Percentiles rank a stretch among this genome's conserved stretches.
Conservation (phyloP, 2,888 invertebrate species). For the Lepidochitona cinerea region DNA sequence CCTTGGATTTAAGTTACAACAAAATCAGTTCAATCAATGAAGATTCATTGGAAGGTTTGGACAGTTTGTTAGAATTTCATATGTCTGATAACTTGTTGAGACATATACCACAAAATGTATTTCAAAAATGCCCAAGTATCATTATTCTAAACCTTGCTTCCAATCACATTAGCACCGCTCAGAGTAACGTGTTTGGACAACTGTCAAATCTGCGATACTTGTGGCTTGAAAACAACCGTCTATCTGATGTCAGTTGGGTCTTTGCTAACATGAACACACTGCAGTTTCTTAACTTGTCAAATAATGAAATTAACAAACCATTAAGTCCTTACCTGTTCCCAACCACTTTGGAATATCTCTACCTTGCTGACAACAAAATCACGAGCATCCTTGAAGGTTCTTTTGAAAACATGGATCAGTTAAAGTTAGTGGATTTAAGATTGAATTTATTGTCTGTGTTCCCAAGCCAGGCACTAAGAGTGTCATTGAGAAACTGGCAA, state of each 20-base stretch:
- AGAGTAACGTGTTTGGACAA: background rate
- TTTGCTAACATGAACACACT: background rate
- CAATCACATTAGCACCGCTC: background rate
- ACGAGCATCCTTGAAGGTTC: background rate
- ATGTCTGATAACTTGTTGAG: background rate
- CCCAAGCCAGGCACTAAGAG: background rate
- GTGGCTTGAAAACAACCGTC: background rate
- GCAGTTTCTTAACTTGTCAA: background rate
- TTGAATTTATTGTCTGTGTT: background rate
- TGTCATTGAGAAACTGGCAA: background rate
- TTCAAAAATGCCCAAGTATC: slow-evolving; percentile 1
- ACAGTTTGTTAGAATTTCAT: background rate
- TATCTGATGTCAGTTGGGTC: background rate
- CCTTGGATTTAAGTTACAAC: slow-evolving; percentile 3
- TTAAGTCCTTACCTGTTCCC: background rate
- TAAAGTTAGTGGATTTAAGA: background rate
- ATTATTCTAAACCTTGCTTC: background rate
- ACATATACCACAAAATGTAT: background rate
- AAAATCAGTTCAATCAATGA: background rate
- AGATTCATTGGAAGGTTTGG: background rate
- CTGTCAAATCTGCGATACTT: background rate
- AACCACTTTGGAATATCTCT: background rate
- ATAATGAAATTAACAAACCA: background rate
- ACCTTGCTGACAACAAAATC: background rate
- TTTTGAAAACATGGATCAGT: background rate